A percentile compares a stretch with the other conserved stretches of the same genome.
Conservation (phyloP, 2,888 invertebrate genomes). For the Ecliptopera silaceata region DNA sequence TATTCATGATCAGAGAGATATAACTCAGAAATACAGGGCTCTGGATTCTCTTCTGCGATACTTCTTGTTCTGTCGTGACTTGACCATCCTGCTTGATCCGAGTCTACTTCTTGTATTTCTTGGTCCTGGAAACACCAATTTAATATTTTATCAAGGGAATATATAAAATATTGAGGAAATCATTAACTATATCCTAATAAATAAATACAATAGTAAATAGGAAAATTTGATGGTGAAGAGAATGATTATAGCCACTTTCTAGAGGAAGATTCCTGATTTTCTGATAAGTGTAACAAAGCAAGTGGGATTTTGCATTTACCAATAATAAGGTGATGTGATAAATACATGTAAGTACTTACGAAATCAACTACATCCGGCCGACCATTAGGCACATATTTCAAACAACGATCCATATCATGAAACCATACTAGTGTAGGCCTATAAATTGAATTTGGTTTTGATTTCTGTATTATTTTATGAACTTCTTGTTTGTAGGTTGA, state of each 20-base stretch:
- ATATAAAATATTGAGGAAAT: no score
- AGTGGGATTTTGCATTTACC: no score
- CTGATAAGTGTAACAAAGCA: no score
- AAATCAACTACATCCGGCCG: conserved; percentile 31
- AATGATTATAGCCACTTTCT: no score
- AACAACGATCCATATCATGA: conserved; percentile 68
- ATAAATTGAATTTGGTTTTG: conserved; percentile 63
- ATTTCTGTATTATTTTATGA: conserved; percentile 70
- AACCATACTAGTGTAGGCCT: conserved; percentile 72
- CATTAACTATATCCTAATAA: no score
- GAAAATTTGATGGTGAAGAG: no score
- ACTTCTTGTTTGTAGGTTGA: conserved; percentile 78
- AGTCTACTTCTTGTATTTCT: conserved; percentile 60
- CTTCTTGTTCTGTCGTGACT: conserved; percentile 47
- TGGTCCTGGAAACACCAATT: conserved; percentile 6
- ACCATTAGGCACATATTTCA: conserved; percentile 62
- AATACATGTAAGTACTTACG: conserved; percentile 1
- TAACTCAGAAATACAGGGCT: conserved; percentile 55
- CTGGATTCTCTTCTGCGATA: conserved; percentile 52
- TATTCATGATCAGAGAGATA: conserved; percentile 56
- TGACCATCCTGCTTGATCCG: conserved; percentile 59
- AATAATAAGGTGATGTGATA: no score
- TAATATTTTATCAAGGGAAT: no score
- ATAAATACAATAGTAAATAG: no score
- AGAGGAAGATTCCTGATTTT: no score